These are phyloP conservation scores for Myotis daubentonii DNA, from an alignment of 2,797 vertebrate genomes.

Conservation along the genomic window DNA sequence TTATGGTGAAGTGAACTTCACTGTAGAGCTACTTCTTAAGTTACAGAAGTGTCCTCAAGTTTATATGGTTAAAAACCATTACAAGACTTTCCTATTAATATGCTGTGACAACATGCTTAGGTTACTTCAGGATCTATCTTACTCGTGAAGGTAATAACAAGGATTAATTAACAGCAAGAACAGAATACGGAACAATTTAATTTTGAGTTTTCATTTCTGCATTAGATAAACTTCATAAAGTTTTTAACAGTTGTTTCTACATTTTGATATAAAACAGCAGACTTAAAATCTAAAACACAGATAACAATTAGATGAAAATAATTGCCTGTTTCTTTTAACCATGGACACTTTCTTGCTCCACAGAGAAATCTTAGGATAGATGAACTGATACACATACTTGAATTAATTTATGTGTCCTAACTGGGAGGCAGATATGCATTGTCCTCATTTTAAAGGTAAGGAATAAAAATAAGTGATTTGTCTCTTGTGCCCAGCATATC, in stretches of 20 bases:
- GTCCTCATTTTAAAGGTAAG: constrained; percentile 15
- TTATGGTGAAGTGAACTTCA: neutral
- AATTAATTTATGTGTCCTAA: neutral
- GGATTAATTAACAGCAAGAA: neutral
- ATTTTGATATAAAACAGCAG: neutral
- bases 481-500: neutral
- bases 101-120: neutral
- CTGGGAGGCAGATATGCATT: neutral
- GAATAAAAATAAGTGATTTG: neutral
- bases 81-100: neutral
- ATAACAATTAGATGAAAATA: neutral
- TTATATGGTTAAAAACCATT: neutral
- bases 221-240: constrained; percentile 24
- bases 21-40: neutral
- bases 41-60: neutral
- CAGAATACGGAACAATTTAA: neutral
- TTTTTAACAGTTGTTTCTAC: neutral
- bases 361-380: neutral
- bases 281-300: neutral
- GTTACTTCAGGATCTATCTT: neutral
- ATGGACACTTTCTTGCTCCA: neutral
- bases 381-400: neutral
- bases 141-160: neutral
- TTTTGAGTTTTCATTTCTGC: neutral
- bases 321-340: neutral